Conservation (phyloP, 1,140 invertebrate genomes). For the Panagrolaimus sp. region DNA sequence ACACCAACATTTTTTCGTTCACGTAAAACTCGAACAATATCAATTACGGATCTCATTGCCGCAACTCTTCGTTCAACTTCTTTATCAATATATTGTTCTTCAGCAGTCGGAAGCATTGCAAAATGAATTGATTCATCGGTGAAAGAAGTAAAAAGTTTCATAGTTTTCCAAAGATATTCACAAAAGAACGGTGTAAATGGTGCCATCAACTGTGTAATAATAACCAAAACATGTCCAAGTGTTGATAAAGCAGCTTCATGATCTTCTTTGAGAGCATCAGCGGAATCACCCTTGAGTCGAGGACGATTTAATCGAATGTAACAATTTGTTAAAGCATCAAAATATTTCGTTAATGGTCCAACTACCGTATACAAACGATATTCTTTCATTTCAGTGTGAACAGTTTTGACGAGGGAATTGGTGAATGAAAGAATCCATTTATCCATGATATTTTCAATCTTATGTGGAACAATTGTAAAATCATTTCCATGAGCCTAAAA, state of each 20-base stretch:
- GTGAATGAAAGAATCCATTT: constrained; percentile 93
- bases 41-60: constrained; percentile 88
- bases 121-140: constrained; percentile 53
- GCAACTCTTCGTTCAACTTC: constrained; percentile 82
- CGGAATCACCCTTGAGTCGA: constrained; percentile 77
- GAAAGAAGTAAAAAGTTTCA: constrained; percentile 64
- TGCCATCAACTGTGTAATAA: constrained; percentile 78
- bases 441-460: constrained; percentile 81
- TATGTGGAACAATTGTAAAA: constrained; percentile 33
- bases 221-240: constrained; percentile 78
- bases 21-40: constrained; percentile 81
- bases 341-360: constrained; percentile 84
- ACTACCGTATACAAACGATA: constrained; percentile 93
- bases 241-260: constrained; percentile 79
- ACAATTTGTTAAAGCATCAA: constrained; percentile 96
- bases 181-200: constrained; percentile 95
- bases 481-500: constrained; percentile 41
- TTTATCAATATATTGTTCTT: constrained; percentile 71
- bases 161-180: constrained; percentile 89
- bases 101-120: constrained; percentile 41
- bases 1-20: constrained; percentile 87
- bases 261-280: constrained; percentile 68
- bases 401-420: constrained; percentile 80
- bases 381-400: constrained; percentile 83
- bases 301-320: constrained; percentile 93